Conservation (phyloP, 2,888 invertebrate species). For the Aphodius sticticus region DNA sequence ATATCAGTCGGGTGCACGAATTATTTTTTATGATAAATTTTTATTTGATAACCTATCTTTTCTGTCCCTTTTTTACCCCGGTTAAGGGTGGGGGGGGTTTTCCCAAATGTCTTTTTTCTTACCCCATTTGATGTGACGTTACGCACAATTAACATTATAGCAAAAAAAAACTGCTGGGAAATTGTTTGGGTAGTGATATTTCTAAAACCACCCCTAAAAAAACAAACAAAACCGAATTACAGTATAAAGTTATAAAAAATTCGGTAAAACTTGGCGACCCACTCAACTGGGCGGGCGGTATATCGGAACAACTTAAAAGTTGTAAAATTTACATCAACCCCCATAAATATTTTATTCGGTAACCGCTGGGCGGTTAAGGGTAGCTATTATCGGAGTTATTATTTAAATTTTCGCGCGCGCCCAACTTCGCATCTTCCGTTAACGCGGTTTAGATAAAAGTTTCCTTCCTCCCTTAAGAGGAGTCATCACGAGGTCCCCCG, state of each 20-base stretch:
- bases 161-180: neutral
- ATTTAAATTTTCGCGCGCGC: constrained; percentile 27
- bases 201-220: too few species aligned
- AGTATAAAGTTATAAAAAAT: neutral
- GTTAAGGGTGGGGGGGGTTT: too few species aligned
- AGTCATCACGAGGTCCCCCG: constrained; percentile 40
- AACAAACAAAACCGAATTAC: neutral
- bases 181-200: neutral
- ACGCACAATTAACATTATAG: constrained; percentile 4
- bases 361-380: neutral
- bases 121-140: neutral
- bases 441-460: constrained; percentile 31
- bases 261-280: neutral
- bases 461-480: constrained; percentile 34
- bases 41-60: neutral
- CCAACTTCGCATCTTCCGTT: constrained; percentile 17
- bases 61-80: too few species aligned
- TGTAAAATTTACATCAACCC: constrained; percentile 31
- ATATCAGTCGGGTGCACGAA: too few species aligned
- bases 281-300: neutral
- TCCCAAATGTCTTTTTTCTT: neutral
- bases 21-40: neutral
- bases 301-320: constrained; percentile 16
- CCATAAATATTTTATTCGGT: constrained; percentile 31
- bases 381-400: constrained; percentile 25